A percentile compares a stretch with the other conserved stretches of the same genome.
These are phyloP conservation scores for Masticophis lateralis DNA, from an alignment of 2,797 vertebrate species.

Conservation along the genomic window DNA sequence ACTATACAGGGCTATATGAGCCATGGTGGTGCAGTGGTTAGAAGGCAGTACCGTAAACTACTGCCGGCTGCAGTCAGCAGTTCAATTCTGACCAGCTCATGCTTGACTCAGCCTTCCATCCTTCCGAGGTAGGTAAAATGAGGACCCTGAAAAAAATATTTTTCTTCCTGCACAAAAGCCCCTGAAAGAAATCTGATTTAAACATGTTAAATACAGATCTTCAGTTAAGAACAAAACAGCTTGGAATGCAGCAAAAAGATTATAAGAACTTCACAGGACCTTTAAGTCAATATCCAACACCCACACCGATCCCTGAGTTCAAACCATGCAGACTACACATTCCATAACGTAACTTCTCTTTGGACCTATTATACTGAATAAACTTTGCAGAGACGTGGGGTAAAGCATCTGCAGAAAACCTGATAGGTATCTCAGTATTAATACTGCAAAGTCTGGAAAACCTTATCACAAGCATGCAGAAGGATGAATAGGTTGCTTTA, in stretches of 20 bases:
- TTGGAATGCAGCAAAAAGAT: neutral
- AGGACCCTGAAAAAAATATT: neutral
- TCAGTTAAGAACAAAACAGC: neutral
- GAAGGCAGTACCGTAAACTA: no score
- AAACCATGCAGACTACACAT: neutral
- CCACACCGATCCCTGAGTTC: rapidly evolving
- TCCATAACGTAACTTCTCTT: neutral
- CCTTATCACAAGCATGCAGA: neutral
- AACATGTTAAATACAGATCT: neutral
- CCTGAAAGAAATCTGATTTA: neutral
- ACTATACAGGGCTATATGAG: neutral
- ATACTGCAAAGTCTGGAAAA: neutral
- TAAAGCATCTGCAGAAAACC: neutral
- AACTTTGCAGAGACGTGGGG: neutral
- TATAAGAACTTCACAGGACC: neutral
- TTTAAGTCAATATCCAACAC: neutral
- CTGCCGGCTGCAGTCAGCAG: no score
- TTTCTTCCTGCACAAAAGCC: neutral
- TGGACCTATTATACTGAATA: neutral
- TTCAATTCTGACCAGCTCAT: no score
- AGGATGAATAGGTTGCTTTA: neutral
- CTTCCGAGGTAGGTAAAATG: no score
- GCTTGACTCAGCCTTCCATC: no score
- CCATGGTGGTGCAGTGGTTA: no score
- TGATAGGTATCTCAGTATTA: neutral